Conservation (phyloP, 2,113 vertebrate genomes). For the Colossoma macropomum region DNA sequence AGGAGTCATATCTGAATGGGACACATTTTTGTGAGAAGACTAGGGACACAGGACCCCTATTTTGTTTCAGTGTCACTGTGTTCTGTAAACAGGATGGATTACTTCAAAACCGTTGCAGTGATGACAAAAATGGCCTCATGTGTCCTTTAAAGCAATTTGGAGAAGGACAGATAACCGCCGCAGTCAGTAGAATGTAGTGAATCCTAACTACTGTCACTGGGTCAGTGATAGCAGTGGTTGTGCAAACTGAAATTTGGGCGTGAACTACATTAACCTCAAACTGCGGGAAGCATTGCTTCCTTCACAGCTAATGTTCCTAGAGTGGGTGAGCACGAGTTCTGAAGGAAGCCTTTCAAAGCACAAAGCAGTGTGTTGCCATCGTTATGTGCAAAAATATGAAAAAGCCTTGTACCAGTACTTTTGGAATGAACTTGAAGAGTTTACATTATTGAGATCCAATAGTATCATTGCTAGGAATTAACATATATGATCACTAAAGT, state of each 20-base stretch:
- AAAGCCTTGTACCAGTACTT: slow-evolving; percentile 17
- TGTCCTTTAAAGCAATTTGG: neutral
- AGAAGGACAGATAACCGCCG: neutral
- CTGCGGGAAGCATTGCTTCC: neutral
- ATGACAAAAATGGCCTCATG: neutral
- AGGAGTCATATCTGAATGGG: neutral
- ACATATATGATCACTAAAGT: neutral
- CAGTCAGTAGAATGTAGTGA: neutral
- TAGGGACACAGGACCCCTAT: neutral
- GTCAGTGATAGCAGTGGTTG: neutral
- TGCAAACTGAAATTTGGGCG: neutral
- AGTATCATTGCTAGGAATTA: too few relatives aligned
- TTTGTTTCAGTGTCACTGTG: neutral
- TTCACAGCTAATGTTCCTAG: neutral
- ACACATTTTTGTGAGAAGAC: neutral
- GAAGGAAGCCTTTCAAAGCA: neutral
- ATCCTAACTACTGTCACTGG: neutral
- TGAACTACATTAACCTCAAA: slow-evolving; percentile 8
- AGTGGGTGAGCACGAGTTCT: neutral
- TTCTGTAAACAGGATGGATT: neutral
- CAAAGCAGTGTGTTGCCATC: neutral
- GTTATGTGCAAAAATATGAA: slow-evolving; percentile 45
- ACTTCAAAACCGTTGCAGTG: neutral
- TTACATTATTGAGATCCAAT: neutral
- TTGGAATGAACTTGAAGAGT: neutral